phyloP scores from a whole-genome alignment of 2,113 vertebrate genomes.

The Axis porcinus region DNA sequence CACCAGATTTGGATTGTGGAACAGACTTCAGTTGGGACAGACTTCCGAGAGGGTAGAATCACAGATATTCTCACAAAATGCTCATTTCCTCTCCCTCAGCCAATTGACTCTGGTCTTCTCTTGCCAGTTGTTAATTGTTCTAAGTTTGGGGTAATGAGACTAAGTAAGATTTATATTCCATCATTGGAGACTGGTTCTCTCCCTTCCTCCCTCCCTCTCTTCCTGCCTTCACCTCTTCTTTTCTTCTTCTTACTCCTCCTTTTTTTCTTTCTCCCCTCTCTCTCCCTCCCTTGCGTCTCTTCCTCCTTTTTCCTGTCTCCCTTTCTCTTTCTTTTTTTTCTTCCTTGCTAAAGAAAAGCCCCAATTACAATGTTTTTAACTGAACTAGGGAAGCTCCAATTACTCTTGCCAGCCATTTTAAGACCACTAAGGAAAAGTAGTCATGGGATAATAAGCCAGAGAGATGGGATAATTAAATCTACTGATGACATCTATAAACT shows the following conservation, averaged over 20 bases:
- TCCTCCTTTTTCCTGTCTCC: background rate
- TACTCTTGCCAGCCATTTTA: background rate
- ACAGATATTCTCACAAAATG: background rate
- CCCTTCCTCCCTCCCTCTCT: background rate
- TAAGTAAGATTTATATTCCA: background rate
- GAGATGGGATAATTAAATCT: background rate
- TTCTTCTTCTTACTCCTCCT: background rate
- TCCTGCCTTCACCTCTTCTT: background rate
- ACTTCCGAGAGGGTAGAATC: background rate
- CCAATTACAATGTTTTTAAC: background rate
- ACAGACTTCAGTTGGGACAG: background rate
- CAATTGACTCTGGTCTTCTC: background rate
- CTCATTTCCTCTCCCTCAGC: background rate
- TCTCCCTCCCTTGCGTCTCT: no score
- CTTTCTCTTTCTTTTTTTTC: background rate
- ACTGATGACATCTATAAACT: background rate
- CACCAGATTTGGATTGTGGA: background rate
- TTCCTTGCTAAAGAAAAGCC: background rate
- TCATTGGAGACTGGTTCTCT: background rate
- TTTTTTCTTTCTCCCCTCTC: no score
- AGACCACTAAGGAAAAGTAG: background rate
- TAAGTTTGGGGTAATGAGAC: background rate
- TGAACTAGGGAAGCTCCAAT: background rate
- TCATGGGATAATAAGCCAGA: background rate
- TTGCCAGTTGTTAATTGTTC: background rate